Conservation (phyloP, 2,888 invertebrate species). For the Neocrepidodera transversa region DNA sequence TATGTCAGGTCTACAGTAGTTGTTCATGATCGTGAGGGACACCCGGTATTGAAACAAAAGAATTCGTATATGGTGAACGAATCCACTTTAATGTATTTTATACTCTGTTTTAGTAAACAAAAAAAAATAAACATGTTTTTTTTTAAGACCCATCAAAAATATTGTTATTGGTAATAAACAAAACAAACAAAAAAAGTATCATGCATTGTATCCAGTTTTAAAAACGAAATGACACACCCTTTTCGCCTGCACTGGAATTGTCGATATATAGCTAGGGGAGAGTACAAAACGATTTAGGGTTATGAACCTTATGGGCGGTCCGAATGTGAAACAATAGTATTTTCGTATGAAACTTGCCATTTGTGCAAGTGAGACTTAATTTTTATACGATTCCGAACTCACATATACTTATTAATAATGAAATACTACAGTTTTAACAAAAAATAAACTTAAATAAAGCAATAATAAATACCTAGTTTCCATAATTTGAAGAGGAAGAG, state of each 20-base stretch:
- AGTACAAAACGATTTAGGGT: slow-evolving; percentile 27
- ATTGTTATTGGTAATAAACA: neutral
- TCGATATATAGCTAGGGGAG: slow-evolving; percentile 38
- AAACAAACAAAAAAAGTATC: slow-evolving; percentile 2
- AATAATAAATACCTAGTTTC: slow-evolving; percentile 54
- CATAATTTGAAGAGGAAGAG: slow-evolving; percentile 53
- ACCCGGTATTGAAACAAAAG: slow-evolving; percentile 10
- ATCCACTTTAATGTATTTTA: neutral
- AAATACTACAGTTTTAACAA: neutral
- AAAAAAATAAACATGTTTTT: neutral
- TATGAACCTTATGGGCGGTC: slow-evolving; percentile 32
- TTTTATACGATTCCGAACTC: too few relatives aligned
- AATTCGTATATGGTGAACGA: neutral
- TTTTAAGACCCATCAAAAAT: too few relatives aligned
- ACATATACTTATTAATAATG: too few relatives aligned
- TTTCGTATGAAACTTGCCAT: neutral
- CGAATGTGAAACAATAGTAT: neutral
- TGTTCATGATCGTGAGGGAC: slow-evolving; percentile 1
- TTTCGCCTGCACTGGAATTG: slow-evolving; percentile 38
- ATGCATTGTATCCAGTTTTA: neutral
- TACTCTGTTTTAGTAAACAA: too few relatives aligned
- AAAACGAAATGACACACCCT: slow-evolving; percentile 24
- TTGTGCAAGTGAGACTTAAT: neutral
- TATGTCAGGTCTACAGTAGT: neutral
- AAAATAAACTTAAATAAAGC: slow-evolving; percentile 4